These are phyloP conservation scores for Scaptomyza tumidula DNA, from an alignment of 2,888 invertebrate genomes.

Conservation along the genomic window DNA sequence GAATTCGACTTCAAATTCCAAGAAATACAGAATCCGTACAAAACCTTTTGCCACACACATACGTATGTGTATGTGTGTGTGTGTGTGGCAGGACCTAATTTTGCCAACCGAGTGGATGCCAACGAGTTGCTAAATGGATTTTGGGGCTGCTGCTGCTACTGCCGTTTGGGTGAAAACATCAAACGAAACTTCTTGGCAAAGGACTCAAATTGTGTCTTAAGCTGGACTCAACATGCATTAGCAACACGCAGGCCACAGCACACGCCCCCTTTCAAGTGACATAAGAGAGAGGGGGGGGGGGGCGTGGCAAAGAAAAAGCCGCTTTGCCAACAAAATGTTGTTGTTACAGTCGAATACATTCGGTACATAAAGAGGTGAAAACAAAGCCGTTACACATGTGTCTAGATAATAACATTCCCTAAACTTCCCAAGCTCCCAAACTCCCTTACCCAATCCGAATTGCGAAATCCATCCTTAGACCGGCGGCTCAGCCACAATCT, in stretches of 20 bases:
- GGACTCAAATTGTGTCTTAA: constrained; percentile 74
- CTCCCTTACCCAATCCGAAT: constrained; percentile 4
- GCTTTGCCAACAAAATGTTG: constrained; percentile 50
- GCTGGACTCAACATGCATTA: constrained; percentile 77
- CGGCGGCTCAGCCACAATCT: constrained; percentile 40
- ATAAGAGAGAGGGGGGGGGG: neutral
- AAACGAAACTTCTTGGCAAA: constrained; percentile 63
- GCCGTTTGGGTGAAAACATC: constrained; percentile 48
- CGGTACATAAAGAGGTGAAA: constrained; percentile 42
- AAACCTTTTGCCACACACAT: neutral
- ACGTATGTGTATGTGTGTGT: neutral
- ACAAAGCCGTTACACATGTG: constrained; percentile 78
- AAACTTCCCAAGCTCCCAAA: constrained; percentile 25
- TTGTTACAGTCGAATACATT: constrained; percentile 58
- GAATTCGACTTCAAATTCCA: neutral
- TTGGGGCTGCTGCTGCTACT: constrained; percentile 30
- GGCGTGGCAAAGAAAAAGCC: constrained; percentile 43
- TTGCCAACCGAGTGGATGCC: constrained; percentile 43
- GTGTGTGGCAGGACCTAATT: constrained; percentile 12
- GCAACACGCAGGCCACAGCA: constrained; percentile 51
- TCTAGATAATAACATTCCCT: constrained; percentile 72
- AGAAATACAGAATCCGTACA: neutral
- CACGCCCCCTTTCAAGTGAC: neutral
- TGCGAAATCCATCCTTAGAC: constrained; percentile 12
- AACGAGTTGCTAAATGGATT: constrained; percentile 68